Evolutionary conservation across 64 coral and sea anemone genomes (phyloP).

Genomic region (Stylophora pistillata): DNA sequence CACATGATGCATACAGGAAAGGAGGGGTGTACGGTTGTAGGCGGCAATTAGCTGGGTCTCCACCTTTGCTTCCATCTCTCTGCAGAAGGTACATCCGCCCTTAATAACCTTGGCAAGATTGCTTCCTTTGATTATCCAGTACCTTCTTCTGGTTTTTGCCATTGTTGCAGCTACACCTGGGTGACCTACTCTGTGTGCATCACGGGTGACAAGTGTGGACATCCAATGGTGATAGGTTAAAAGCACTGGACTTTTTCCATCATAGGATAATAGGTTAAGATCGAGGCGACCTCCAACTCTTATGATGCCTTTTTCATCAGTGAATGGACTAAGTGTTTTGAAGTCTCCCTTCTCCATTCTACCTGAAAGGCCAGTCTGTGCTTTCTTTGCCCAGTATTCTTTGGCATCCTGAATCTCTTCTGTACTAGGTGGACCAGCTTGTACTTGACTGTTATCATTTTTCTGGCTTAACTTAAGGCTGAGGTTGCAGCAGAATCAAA

Average conservation of each 20-base stretch:
- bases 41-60: conserved; percentile 13
- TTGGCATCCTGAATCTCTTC: conserved; percentile 62
- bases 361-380: conserved; percentile 44
- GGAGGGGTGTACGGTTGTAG: conserved; percentile 32
- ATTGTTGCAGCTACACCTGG: conserved; percentile 43
- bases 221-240: conserved; percentile 44
- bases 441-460: background rate
- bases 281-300: conserved; percentile 62
- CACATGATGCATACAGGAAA: conserved; percentile 49
- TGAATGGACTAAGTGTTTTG: conserved; percentile 46
- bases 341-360: conserved; percentile 52
- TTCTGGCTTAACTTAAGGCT: background rate
- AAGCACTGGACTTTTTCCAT: conserved; percentile 16
- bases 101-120: conserved; percentile 41
- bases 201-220: conserved; percentile 32
- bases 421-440: conserved; percentile 20
- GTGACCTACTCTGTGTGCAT: conserved; percentile 39
- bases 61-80: conserved; percentile 7
- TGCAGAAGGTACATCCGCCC: conserved; percentile 20
- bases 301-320: conserved; percentile 60
- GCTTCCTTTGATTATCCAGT: conserved; percentile 51
- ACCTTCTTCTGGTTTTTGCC: conserved; percentile 47
- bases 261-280: conserved; percentile 33
- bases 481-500: conserved; percentile 7
- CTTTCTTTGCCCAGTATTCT: conserved; percentile 56